A percentile compares a stretch with the other conserved stretches of the same genome.
These are phyloP conservation scores for Probaryconus sp. DNA, from an alignment of 1,140 invertebrate species.

Conservation along the genomic window DNA sequence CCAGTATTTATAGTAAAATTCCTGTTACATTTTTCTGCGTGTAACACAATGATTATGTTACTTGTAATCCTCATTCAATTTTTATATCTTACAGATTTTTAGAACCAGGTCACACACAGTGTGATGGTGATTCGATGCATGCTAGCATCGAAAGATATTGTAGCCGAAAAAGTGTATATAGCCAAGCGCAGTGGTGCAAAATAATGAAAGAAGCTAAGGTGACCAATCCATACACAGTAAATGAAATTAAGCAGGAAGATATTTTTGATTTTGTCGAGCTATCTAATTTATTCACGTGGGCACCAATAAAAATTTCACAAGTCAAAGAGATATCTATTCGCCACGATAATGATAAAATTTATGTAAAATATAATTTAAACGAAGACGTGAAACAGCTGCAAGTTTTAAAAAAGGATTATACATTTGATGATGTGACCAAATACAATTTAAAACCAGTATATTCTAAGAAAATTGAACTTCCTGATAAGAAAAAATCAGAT, in stretches of 20 bases:
- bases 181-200: not conserved
- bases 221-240: not conserved
- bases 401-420: no score
- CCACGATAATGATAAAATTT: not conserved
- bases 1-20: no score
- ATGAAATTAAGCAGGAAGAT: not conserved
- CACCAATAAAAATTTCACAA: not conserved
- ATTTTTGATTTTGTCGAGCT: slow-evolving; percentile 2
- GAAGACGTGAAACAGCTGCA: no score
- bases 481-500: no score
- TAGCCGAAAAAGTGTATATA: not conserved
- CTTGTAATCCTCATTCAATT: no score
- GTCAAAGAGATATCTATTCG: slow-evolving; percentile 3
- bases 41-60: no score
- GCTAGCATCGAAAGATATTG: not conserved
- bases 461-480: no score
- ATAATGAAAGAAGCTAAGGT: slow-evolving; percentile 1
- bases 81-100: slow-evolving; percentile 7
- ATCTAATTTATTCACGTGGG: not conserved
- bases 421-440: no score
- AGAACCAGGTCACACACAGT: slow-evolving; percentile 16
- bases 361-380: slow-evolving; percentile 13
- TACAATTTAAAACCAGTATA: no score
- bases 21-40: no score
- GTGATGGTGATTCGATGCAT: slow-evolving; percentile 11